Evolutionary conservation across 2,888 invertebrate genomes (phyloP), one percentile per base, ranked within the genome.

Genomic region (Choristoneura rosaceana): DNA sequence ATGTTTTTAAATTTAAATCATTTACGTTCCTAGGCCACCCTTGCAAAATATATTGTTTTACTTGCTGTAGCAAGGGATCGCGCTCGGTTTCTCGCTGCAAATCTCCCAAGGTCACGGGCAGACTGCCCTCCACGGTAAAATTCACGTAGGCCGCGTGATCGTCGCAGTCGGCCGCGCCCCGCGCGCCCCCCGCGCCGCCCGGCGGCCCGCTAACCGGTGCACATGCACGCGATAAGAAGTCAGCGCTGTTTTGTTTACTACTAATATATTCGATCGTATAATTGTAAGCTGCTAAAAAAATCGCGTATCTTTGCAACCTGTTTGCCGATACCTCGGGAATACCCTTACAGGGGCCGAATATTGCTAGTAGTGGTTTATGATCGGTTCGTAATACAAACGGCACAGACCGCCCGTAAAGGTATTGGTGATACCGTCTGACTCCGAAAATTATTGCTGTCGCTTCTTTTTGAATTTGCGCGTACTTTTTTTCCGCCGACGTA

Each of bases 1-100:
- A 76, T 0, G 74, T 74, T 68, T 71, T 74, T 52, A 75, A 45
- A 0, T 47, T 5, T n/a, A 15, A 2, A 17, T 74, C 71, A 0
- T 12, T 65, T 3, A 58, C 55, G 33, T 68, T 76, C 4, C 60
- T 61, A 3, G 76, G 76, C 76, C 78, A 76, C 0, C 78, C 76
- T 4, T 73, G 59, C 8, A 17, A 14, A 5, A 76, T 68, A 38
- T 66, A 71, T 10, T 59, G 14, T 25, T 67, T 67, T 1, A 77
- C 75, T 2, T 0, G 60, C 1, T n/a, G 7, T 9, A 77, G 52
- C 4, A 52, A 17, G 2, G 47, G 10, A 15, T 76, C 75, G 7
- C 25, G 12, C 0, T 61, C 62, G 0, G 74, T 77, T 17, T 69
- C 74, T 9, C 61, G 38, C 10, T 55, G 64, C 9, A 77, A 38